phyloP scores from a whole-genome alignment of 1,140 invertebrate species.

The Drosophila pandora region DNA sequence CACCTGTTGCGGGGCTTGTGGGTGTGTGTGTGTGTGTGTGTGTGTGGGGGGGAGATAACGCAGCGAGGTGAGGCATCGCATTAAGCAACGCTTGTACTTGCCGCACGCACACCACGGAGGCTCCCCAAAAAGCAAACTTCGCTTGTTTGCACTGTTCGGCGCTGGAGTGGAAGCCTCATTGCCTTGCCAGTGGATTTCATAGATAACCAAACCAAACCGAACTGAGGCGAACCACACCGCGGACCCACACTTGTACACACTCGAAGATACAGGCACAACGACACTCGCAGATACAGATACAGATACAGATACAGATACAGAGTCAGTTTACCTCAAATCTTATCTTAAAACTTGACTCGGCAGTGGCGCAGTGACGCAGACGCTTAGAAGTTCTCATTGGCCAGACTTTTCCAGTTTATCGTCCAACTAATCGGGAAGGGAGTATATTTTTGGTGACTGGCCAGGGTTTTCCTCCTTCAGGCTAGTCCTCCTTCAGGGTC shows the following conservation, averaged over 20 bases:
- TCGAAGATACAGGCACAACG: constrained; percentile 5
- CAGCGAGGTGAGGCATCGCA: constrained; percentile 63
- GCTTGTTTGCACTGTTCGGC: constrained; percentile 72
- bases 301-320: constrained; percentile 15
- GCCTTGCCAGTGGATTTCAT: constrained; percentile 68
- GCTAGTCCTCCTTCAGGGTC: no score
- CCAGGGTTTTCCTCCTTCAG: not conserved
- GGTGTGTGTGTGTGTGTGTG: constrained; percentile 7
- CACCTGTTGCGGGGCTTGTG: constrained; percentile 63
- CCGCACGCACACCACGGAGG: constrained; percentile 2
- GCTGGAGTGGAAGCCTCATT: constrained; percentile 56
- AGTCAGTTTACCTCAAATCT: constrained; percentile 66
- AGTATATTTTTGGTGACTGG: not conserved
- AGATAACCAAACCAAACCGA: constrained; percentile 57
- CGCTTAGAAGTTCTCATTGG: constrained; percentile 41
- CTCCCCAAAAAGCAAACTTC: constrained; percentile 53
- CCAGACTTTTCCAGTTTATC: constrained; percentile 25
- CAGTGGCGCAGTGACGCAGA: constrained; percentile 55
- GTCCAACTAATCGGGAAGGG: constrained; percentile 11
- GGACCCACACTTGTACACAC: constrained; percentile 31
- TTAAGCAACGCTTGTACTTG: constrained; percentile 59
- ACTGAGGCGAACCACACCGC: constrained; percentile 9
- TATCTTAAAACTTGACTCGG: constrained; percentile 81
- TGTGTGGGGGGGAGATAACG: constrained; percentile 59
- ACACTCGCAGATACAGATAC: constrained; percentile 16